Percentiles rank a stretch among this genome's conserved stretches.
These are phyloP conservation scores for Liasis olivaceus DNA, from an alignment of 2,797 vertebrate species.

Conservation along the genomic window DNA sequence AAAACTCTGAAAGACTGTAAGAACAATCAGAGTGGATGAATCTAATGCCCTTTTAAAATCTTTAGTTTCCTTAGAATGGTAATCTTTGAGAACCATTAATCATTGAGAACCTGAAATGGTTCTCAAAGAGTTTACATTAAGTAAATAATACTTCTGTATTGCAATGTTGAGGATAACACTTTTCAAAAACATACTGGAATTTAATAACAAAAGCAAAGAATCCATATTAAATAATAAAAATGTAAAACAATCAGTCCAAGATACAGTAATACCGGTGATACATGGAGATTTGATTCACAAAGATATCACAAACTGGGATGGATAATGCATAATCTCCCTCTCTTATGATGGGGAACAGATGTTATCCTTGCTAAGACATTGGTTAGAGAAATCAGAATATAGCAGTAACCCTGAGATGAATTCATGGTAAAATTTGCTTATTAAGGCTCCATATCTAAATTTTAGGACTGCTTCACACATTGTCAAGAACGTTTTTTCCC, in stretches of 20 bases:
- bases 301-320: constrained; percentile 49
- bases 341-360: constrained; percentile 48
- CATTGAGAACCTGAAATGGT: background rate
- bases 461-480: constrained; percentile 13
- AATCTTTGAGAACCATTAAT: background rate
- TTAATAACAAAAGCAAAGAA: constrained; percentile 37
- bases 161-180: constrained; percentile 52
- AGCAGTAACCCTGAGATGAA: constrained; percentile 40
- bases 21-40: background rate
- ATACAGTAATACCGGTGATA: constrained; percentile 34
- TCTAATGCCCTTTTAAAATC: constrained; percentile 16
- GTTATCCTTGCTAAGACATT: constrained; percentile 50
- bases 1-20: background rate
- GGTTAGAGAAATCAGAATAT: constrained; percentile 64
- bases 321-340: constrained; percentile 57
- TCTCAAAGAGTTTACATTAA: constrained; percentile 41
- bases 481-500: background rate
- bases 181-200: constrained; percentile 48
- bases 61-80: constrained; percentile 33
- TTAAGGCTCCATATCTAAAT: constrained; percentile 28
- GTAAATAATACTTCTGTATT: constrained; percentile 7
- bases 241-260: constrained; percentile 43
- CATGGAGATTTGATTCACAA: constrained; percentile 28
- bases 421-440: constrained; percentile 3
- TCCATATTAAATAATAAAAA: constrained; percentile 38